Base-by-base conservation (phyloP, 1,140 invertebrate species). In the Gryon sp. region DNA sequence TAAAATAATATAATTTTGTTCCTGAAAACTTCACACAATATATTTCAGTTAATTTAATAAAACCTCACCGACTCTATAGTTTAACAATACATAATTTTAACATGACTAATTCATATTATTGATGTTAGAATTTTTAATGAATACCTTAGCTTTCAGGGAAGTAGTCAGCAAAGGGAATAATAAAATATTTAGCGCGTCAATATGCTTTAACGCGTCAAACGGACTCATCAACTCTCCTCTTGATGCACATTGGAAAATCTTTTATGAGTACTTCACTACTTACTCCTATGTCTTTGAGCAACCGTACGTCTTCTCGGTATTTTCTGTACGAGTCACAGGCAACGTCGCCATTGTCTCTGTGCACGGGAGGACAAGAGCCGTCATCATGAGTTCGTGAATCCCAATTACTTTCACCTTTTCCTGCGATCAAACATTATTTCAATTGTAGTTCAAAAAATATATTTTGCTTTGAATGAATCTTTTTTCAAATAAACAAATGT, bases 351-450 rank as follows among this genome's bases (percentile, higher is more conserved):
- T 83, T 91, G 26, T 78, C 82, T 9, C 70, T 24, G 45, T 90
- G 87, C 0, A 24, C 53, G 4, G 92, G 89, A 7, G 70, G 74
- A 28, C 89, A 85, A 0, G 90, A 87, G 41, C 22, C 43, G 36
- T 88, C 78, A 8, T 82, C 46, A 43, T 92, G 91, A 0, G 89
- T 89, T 52, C 87, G 88, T 3, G 80, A 70, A 78, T 92, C 91
- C 91, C 91, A 92, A 36, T 90, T 90, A 76, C 85, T 91, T 79
- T 90, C 89, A 8, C 87, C 84, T 86, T 91, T 91, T 28, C 89
- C 91, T 91, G 43, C 6, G n/a, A 59, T 8, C 9, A 16, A 22
- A 32, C 19, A 57, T 48, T 50, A 41, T 30, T 34, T 2, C 11
- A 9, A 4, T 38, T 53, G 38, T 43, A 40, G 14, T 22, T n/a